Evolutionary conservation across 1,140 invertebrate species (phyloP), one percentile per base, ranked within the genome.

Genomic region (Drosophila repletoides): DNA sequence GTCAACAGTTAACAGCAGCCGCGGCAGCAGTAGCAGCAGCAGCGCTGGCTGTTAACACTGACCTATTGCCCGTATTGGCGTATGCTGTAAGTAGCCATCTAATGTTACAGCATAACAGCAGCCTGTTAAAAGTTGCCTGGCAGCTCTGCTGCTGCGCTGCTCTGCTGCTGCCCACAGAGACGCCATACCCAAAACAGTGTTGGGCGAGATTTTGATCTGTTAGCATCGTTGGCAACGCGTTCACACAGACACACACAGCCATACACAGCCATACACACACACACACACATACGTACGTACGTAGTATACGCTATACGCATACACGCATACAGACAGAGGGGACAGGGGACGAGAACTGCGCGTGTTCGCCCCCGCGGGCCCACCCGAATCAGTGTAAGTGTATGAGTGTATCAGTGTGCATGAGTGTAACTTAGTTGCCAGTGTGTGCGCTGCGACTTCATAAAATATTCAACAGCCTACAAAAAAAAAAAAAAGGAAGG

Each of bases 401-500:
- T 28, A 15, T 49, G 5, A 3, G 9, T n/a, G 36, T 55, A 15
- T 1, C 9, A 10, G 31, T 14, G 26, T 40, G 58, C 24, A 40
- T 34, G 65, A 56, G 40, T n/a, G n/a, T n/a, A n/a, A n/a, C n/a
- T 46, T 41, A 22, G 51, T n/a, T 59, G 58, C 41, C 24, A 22
- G 53, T 33, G 15, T 28, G 33, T 52, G 53, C 31, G 51, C 69
- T 40, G 64, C 63, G 58, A 67, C 51, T 75, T 83, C 73, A 81
- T 81, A 76, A 77, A 81, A 81, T 67, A 81, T 81, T 81, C 77
- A 81, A 84, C 79, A 83, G 63, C 58, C 63, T 76, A 81, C 70
- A 46, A 67, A 59, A 51, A 33, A 70, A 60, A 60, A 69, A 79
- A 80, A 14, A 68, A 38, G 38, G 56, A 52, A 22, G 46, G n/a